Percentiles rank a stretch among this genome's conserved stretches.
Conservation (phyloP, 1,140 invertebrate species). For the Idris sp. region DNA sequence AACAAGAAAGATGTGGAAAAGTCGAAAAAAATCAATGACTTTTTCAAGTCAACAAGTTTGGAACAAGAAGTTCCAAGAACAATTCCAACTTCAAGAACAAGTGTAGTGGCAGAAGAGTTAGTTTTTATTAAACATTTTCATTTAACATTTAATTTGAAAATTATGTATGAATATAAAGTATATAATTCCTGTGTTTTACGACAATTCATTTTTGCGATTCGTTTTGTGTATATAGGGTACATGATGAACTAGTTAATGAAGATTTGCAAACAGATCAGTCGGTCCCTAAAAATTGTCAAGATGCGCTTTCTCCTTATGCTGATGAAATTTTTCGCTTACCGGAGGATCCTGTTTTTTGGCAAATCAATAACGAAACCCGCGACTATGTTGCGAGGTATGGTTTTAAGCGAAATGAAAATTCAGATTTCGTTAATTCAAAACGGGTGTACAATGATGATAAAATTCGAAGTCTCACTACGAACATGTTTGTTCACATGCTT, state of each 20-base stretch:
- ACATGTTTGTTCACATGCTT: conserved; percentile 9
- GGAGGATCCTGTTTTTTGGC: conserved; percentile 11
- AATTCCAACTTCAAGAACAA: too few species aligned
- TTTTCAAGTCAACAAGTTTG: conserved; percentile 15
- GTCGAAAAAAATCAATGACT: conserved; percentile 14
- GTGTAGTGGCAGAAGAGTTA: too few species aligned
- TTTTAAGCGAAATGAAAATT: conserved; percentile 8
- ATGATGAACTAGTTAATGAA: too few species aligned
- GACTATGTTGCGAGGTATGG: conserved; percentile 15
- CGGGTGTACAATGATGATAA: conserved; percentile 13
- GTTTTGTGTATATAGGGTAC: too few species aligned
- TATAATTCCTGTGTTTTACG: too few species aligned
- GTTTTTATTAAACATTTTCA: too few species aligned
- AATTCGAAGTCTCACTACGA: neutral
- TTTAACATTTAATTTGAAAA: too few species aligned
- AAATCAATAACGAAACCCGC: neutral
- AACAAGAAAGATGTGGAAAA: conserved; percentile 4
- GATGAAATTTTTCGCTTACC: neutral
- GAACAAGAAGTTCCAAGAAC: neutral
- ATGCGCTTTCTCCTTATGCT: too few species aligned
- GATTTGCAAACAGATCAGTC: neutral
- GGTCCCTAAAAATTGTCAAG: neutral
- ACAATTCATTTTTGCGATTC: too few species aligned
- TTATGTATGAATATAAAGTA: too few species aligned
- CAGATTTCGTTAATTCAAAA: conserved; percentile 8